A percentile compares a stretch with the other conserved stretches of the same genome.
phyloP scores from a whole-genome alignment of 1,140 invertebrate species.

The Pseudomyrmex sp. region DNA sequence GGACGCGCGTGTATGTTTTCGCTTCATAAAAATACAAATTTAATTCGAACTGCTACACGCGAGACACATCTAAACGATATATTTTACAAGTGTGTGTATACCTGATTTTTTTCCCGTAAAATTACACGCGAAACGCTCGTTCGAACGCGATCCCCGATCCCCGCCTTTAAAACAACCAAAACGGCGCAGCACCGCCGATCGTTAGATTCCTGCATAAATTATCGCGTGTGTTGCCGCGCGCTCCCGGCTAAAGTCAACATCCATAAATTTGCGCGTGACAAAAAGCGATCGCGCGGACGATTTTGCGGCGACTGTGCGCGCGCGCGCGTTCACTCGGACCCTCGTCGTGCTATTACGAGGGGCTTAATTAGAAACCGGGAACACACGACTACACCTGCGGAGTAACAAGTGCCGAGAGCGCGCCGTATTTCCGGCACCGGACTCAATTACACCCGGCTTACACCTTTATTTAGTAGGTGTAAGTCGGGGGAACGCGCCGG shows the following conservation, averaged over 20 bases:
- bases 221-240: neutral
- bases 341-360: constrained; percentile 40
- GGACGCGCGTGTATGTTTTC: neutral
- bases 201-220: constrained; percentile 46
- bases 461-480: constrained; percentile 60
- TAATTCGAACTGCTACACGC: constrained; percentile 28
- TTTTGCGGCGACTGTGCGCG: constrained; percentile 35
- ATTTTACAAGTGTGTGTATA: neutral
- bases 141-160: neutral
- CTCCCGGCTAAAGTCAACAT: constrained; percentile 41
- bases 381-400: constrained; percentile 40
- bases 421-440: constrained; percentile 47
- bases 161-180: neutral
- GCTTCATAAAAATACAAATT: constrained; percentile 38
- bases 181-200: neutral
- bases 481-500: constrained; percentile 5
- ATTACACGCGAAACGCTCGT: neutral
- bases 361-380: constrained; percentile 57
- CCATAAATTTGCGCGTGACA: constrained; percentile 45
- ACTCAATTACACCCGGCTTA: constrained; percentile 58
- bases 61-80: neutral
- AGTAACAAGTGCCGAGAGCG: constrained; percentile 47
- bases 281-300: constrained; percentile 47
- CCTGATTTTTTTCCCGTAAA: neutral
- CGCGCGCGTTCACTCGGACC: constrained; percentile 4